A percentile compares a stretch with the other conserved stretches of the same genome.
Conservation (phyloP, 2,113 vertebrate species). For the Callospermophilus lateralis region DNA sequence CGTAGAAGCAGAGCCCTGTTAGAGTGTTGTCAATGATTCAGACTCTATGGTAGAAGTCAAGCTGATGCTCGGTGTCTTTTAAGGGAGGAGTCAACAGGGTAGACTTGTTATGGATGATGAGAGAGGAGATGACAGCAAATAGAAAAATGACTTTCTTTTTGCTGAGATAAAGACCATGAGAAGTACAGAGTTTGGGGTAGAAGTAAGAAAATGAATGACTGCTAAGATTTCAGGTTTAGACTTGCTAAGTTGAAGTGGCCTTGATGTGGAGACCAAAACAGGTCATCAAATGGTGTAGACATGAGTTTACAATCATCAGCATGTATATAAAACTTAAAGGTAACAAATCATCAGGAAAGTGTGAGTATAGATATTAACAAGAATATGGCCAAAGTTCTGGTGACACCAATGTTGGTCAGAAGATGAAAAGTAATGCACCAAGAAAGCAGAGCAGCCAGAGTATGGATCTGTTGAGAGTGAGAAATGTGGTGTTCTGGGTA, state of each 20-base stretch:
- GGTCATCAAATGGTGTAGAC: neutral
- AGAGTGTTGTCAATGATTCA: neutral
- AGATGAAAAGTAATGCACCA: neutral
- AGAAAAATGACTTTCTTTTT: neutral
- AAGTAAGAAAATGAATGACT: neutral
- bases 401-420: neutral
- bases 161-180: neutral
- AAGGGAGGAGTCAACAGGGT: neutral
- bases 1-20: neutral
- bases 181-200: neutral
- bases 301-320: neutral
- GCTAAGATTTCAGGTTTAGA: neutral
- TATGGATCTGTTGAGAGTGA: neutral
- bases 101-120: neutral
- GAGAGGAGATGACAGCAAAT: neutral
- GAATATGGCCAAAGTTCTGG: neutral
- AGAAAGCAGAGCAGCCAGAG: neutral
- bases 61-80: neutral
- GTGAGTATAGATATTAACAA: neutral
- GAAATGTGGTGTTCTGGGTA: neutral
- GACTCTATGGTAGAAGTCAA: neutral
- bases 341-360: neutral
- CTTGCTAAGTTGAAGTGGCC: neutral
- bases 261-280: neutral
- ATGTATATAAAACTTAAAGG: slow-evolving; percentile 17